These are phyloP conservation scores for Pygmarrhopalites habei DNA, from an alignment of 1,140 invertebrate species.

Conservation along the genomic window DNA sequence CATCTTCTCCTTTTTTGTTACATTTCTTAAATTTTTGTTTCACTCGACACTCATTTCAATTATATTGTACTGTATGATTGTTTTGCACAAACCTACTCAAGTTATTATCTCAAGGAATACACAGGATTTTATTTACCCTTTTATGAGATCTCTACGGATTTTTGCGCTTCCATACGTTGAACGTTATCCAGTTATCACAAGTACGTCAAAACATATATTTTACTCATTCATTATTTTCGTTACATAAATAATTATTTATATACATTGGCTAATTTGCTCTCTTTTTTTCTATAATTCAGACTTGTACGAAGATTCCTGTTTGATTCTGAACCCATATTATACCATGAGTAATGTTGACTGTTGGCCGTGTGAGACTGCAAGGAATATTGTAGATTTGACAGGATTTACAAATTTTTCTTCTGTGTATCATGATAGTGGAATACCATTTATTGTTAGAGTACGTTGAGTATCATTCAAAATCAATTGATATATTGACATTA, in stretches of 20 bases:
- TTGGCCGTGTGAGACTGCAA: conserved; percentile 62
- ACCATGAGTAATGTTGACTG: conserved; percentile 63
- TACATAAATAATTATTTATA: neutral
- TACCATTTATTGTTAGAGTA: conserved; percentile 45
- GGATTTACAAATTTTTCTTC: conserved; percentile 41
- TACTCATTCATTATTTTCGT: too few species aligned
- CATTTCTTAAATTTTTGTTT: conserved; percentile 2
- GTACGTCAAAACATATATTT: too few species aligned
- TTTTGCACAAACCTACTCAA: conserved; percentile 47
- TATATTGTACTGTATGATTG: conserved; percentile 42
- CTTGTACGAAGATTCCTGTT: conserved; percentile 68
- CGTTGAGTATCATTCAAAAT: too few species aligned
- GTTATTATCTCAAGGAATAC: conserved; percentile 54
- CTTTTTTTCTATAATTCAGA: conserved; percentile 49
- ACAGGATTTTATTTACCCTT: conserved; percentile 62
- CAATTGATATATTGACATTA: too few species aligned
- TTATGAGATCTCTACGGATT: conserved; percentile 51
- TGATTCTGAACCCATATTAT: conserved; percentile 68
- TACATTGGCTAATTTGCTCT: neutral
- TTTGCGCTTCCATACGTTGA: too few species aligned
- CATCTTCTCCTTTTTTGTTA: neutral
- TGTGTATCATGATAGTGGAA: conserved; percentile 44
- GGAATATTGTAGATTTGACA: conserved; percentile 52
- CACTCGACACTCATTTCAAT: conserved; percentile 35
- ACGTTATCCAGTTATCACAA: too few species aligned